A percentile compares a stretch with the other conserved stretches of the same genome.
Evolutionary conservation across 2,113 vertebrate species (phyloP).

Genomic region (Deroptyus accipitrinus): DNA sequence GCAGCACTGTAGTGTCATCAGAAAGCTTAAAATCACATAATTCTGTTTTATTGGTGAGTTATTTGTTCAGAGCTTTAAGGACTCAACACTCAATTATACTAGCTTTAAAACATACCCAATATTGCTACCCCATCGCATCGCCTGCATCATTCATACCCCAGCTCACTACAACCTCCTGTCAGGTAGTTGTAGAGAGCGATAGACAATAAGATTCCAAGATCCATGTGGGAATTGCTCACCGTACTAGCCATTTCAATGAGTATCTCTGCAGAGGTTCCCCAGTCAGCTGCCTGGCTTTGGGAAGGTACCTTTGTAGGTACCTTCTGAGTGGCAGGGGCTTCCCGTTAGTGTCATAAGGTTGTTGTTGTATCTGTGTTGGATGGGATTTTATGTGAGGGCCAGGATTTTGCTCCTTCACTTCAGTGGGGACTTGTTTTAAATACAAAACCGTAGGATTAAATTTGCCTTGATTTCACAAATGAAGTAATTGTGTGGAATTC

Average conservation of each 20-base stretch:
- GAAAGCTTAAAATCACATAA: background rate
- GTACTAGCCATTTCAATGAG: background rate
- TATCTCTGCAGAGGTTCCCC: background rate
- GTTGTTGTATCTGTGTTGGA: background rate
- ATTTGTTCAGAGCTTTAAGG: background rate
- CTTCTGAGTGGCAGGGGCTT: background rate
- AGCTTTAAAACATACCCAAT: background rate
- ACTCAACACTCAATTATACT: background rate
- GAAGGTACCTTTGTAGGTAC: background rate
- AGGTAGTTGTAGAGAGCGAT: background rate
- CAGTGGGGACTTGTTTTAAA: background rate
- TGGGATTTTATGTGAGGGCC: background rate
- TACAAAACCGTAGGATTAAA: background rate
- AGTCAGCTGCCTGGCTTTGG: background rate
- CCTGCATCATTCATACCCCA: background rate
- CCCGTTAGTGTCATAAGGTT: background rate
- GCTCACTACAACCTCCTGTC: background rate
- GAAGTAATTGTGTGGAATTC: background rate
- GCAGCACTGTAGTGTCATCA: background rate
- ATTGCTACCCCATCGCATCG: background rate
- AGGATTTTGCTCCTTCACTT: background rate
- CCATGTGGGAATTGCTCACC: background rate
- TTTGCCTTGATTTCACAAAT: conserved; percentile 1
- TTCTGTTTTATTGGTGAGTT: background rate
- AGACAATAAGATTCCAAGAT: background rate